Percentiles rank a stretch among this genome's conserved stretches.
phyloP scores from a whole-genome alignment of 2,797 vertebrate genomes.

The Gambelia wislizenii region DNA sequence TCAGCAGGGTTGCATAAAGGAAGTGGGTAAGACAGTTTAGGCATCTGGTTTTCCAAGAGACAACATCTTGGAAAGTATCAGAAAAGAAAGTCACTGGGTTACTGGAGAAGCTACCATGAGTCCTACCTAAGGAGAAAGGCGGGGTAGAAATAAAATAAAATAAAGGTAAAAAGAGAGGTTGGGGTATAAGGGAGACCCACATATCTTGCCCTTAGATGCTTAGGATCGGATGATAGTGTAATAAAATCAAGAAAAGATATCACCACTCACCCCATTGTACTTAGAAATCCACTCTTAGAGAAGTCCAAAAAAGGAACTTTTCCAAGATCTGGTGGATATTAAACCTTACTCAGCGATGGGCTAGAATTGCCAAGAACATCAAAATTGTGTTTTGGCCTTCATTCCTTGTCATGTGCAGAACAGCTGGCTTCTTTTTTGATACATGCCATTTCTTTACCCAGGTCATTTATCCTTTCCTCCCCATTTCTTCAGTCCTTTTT shows the following conservation, averaged over 20 bases:
- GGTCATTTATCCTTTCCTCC: not conserved
- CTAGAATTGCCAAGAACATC: not conserved
- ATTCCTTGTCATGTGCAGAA: not conserved
- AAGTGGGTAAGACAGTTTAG: not conserved
- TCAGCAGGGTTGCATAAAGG: not conserved
- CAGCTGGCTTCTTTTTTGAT: not conserved
- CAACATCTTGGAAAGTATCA: not conserved
- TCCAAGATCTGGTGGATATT: too few species aligned
- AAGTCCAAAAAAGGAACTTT: too few species aligned
- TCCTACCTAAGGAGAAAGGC: too few species aligned
- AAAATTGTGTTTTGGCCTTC: too few species aligned
- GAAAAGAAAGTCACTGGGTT: not conserved
- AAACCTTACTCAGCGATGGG: too few species aligned
- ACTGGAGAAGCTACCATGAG: not conserved
- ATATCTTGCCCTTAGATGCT: not conserved
- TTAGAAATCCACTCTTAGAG: not conserved
- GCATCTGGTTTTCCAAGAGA: constrained; percentile 1
- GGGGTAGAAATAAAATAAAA: not conserved
- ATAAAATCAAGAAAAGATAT: not conserved
- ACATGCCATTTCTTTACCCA: not conserved
- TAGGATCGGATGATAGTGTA: not conserved
- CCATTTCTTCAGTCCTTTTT: not conserved
- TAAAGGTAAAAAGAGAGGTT: not conserved
- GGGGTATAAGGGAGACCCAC: not conserved
- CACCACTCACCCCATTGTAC: not conserved